Conservation (phyloP, 2,888 invertebrate genomes). For the Aquatica leii region DNA sequence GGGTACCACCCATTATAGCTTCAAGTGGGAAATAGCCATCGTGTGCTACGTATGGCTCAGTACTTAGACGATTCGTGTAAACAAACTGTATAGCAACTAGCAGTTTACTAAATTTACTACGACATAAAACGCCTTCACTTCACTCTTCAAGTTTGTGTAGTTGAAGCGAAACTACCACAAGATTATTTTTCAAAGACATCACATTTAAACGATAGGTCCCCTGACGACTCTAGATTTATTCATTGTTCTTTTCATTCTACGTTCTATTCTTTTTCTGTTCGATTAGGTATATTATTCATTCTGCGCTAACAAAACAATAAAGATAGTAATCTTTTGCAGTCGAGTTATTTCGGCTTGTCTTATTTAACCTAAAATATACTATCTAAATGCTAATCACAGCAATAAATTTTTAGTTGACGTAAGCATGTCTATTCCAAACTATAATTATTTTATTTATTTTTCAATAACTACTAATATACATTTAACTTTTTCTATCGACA, state of each 20-base stretch:
- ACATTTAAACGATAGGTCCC: conserved; percentile 20
- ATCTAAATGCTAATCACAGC: conserved; percentile 3
- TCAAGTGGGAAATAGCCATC: conserved; percentile 30
- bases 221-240: conserved; percentile 20
- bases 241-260: conserved; percentile 17
- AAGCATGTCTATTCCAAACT: conserved; percentile 7
- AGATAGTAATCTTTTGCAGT: conserved; percentile 14
- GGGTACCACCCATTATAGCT: conserved; percentile 36
- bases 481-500: no score
- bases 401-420: conserved; percentile 9
- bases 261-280: conserved; percentile 12
- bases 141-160: conserved; percentile 32
- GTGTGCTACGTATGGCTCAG: conserved; percentile 50
- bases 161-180: conserved; percentile 23
- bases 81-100: conserved; percentile 55
- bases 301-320: conserved; percentile 14
- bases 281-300: conserved; percentile 16
- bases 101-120: conserved; percentile 57
- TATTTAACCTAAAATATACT: conserved; percentile 12
- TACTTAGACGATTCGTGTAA: conserved; percentile 51
- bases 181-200: conserved; percentile 23
- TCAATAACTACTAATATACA: neutral
- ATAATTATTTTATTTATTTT: conserved; percentile 10
- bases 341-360: conserved; percentile 13
- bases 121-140: conserved; percentile 55